These are phyloP conservation scores for Artemia sinica DNA, from an alignment of 2,888 invertebrate genomes.

Conservation along the genomic window DNA sequence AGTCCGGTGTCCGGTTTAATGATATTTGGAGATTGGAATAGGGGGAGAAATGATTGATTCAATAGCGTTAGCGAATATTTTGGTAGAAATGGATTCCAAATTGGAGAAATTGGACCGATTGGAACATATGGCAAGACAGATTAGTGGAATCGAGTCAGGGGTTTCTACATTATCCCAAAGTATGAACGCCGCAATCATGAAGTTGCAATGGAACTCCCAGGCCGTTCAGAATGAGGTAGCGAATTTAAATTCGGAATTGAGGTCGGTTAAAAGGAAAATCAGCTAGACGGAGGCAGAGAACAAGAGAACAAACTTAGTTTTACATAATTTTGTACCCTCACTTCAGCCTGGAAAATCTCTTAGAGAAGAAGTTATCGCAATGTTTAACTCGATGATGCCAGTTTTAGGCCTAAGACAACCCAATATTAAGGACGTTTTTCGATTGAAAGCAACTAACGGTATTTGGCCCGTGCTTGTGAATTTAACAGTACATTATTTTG, in stretches of 20 bases:
- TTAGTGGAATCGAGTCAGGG: too few species aligned
- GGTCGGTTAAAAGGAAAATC: too few species aligned
- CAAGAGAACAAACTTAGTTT: background rate
- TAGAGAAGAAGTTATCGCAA: background rate
- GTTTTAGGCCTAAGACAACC: too few species aligned
- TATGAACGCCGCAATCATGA: too few species aligned
- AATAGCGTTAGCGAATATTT: too few species aligned
- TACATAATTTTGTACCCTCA: background rate
- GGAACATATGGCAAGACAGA: too few species aligned
- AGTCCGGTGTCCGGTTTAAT: background rate
- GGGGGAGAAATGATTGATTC: background rate
- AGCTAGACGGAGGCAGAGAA: background rate
- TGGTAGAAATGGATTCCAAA: too few species aligned
- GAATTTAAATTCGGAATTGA: too few species aligned
- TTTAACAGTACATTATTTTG: background rate
- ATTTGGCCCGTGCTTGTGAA: conserved; percentile 3
- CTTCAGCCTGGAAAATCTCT: background rate
- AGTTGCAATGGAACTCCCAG: too few species aligned
- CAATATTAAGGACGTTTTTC: background rate
- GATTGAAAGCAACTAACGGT: background rate
- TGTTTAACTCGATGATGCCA: background rate
- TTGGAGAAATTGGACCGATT: too few species aligned
- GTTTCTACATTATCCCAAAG: too few species aligned
- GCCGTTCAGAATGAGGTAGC: too few species aligned
- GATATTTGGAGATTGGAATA: conserved; percentile 10